Percentiles rank a stretch among this genome's conserved stretches.
phyloP scores from a whole-genome alignment of 92 coral and sea anemone genomes.

The Hydrozoanthus gracilis region DNA sequence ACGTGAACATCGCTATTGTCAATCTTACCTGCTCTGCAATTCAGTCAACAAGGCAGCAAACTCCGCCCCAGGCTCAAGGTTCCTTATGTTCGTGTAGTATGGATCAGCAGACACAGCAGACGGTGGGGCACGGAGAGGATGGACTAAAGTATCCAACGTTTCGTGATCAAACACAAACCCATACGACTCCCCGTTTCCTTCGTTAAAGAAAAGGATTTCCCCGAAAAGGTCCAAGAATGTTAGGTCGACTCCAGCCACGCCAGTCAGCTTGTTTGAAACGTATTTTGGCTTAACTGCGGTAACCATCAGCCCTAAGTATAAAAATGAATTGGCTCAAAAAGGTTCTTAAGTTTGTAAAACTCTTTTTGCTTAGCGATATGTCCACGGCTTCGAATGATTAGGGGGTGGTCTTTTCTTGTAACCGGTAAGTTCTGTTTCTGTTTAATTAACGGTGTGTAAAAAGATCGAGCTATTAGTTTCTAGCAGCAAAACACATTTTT shows the following conservation, averaged over 20 bases:
- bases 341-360: not conserved
- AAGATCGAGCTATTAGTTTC: too few species aligned
- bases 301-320: slow-evolving; percentile 27
- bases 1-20: too few species aligned
- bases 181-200: slow-evolving; percentile 38
- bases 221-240: slow-evolving; percentile 36
- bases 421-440: too few species aligned
- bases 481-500: too few species aligned
- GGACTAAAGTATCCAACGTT: slow-evolving; percentile 22
- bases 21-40: not conserved
- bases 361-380: not conserved
- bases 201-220: slow-evolving; percentile 29
- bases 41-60: slow-evolving; percentile 9
- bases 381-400: too few species aligned
- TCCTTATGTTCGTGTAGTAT: slow-evolving; percentile 5
- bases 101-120: slow-evolving; percentile 37
- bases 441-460: too few species aligned
- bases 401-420: too few species aligned
- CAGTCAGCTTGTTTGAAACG: not conserved
- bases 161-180: slow-evolving; percentile 37
- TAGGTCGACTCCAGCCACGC: slow-evolving; percentile 36
- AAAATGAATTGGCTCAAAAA: not conserved
- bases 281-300: slow-evolving; percentile 42
- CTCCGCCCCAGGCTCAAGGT: slow-evolving; percentile 15
- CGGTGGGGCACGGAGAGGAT: slow-evolving; percentile 41